Percentiles rank a stretch among this genome's conserved stretches.
Evolutionary conservation across 2,888 invertebrate genomes (phyloP).

Genomic region (Ennomos quercinarius): DNA sequence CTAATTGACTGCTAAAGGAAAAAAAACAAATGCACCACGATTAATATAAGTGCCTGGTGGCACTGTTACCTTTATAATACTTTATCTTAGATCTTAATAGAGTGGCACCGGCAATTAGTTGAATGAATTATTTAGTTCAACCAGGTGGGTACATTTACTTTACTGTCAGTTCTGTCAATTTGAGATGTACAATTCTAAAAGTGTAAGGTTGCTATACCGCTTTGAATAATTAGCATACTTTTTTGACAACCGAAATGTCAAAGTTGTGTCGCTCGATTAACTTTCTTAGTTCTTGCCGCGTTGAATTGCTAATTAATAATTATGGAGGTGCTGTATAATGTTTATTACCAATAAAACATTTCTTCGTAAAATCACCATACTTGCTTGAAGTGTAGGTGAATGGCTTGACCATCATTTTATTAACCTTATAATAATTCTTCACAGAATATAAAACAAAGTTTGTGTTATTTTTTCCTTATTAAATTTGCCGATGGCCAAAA

Average conservation of each 20-base stretch:
- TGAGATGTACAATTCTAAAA: conserved; percentile 20
- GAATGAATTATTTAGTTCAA: conserved; percentile 55
- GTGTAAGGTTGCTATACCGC: too few species aligned
- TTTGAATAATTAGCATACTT: too few species aligned
- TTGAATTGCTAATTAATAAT: conserved; percentile 4
- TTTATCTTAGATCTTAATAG: conserved; percentile 60
- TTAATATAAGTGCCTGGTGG: conserved; percentile 45
- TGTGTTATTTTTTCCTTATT: too few species aligned
- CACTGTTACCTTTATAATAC: conserved; percentile 48
- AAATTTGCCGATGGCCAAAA: too few species aligned
- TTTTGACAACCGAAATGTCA: conserved; percentile 3
- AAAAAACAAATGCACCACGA: conserved; percentile 33
- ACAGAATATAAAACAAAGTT: too few species aligned
- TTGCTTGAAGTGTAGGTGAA: not conserved
- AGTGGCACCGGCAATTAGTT: conserved; percentile 56
- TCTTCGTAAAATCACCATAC: not conserved
- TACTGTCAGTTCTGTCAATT: conserved; percentile 50
- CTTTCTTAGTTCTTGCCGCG: conserved; percentile 6
- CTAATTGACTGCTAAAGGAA: conserved; percentile 22
- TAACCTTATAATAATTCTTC: too few species aligned
- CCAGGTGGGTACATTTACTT: conserved; percentile 45
- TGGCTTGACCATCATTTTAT: not conserved
- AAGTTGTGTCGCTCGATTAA: conserved; percentile 2
- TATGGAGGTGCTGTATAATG: conserved; percentile 2
- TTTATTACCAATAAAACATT: not conserved